A percentile compares a stretch with the other conserved stretches of the same genome.
Conservation (phyloP, 2,797 vertebrate genomes). For the Oceanodroma leucorhoa region DNA sequence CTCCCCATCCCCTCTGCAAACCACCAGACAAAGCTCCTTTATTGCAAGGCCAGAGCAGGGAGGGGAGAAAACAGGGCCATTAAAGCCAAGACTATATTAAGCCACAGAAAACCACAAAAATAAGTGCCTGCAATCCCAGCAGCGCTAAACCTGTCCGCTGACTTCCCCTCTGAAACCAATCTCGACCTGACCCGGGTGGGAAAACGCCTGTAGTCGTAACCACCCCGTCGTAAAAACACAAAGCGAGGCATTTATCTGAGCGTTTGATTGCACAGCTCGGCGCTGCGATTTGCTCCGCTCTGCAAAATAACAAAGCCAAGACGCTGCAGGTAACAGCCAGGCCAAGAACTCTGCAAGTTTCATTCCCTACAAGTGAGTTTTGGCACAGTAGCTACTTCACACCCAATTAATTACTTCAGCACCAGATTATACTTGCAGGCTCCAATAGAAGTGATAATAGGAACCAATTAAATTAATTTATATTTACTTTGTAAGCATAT, state of each 20-base stretch:
- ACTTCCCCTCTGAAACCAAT: not conserved
- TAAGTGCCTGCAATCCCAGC: not conserved
- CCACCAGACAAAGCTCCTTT: not conserved
- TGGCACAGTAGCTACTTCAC: slow-evolving; percentile 75
- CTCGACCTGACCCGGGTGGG: not conserved
- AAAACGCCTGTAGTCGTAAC: not conserved
- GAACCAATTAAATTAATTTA: slow-evolving; percentile 77
- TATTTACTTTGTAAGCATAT: slow-evolving; percentile 56
- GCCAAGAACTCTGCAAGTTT: slow-evolving; percentile 38
- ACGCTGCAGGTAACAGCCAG: slow-evolving; percentile 38
- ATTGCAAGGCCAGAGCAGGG: not conserved
- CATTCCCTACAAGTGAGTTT: slow-evolving; percentile 67
- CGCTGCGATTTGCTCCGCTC: not conserved
- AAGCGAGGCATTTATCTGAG: not conserved
- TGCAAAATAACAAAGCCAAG: slow-evolving; percentile 48
- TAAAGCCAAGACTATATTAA: not conserved
- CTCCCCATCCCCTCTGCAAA: not conserved
- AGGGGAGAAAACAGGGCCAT: not conserved
- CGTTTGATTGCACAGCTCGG: not conserved
- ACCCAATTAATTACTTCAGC: slow-evolving; percentile 81
- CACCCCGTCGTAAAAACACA: not conserved
- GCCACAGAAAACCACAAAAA: slow-evolving; percentile 15
- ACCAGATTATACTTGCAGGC: slow-evolving; percentile 71
- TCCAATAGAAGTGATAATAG: slow-evolving; percentile 77
- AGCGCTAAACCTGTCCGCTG: not conserved